phyloP scores from a whole-genome alignment of 2,888 invertebrate genomes.

The Nudaria mundana region DNA sequence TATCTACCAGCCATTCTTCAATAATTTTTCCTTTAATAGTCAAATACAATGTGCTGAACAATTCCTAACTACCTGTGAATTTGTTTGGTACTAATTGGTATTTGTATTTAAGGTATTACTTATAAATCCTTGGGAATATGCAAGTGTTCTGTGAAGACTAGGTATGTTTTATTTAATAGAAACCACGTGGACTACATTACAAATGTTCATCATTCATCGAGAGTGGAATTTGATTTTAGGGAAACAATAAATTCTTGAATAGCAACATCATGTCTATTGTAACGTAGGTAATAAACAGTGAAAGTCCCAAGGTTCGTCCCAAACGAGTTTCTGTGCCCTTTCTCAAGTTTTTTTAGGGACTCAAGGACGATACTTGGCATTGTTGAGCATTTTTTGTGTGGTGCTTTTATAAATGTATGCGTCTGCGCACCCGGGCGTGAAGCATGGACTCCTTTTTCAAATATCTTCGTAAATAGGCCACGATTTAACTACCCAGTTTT shows the following conservation, averaged over 20 bases:
- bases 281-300: conserved; percentile 75
- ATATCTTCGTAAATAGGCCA: conserved; percentile 51
- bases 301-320: conserved; percentile 74
- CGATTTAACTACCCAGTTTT: conserved; percentile 32
- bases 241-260: not conserved
- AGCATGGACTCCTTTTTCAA: conserved; percentile 52
- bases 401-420: conserved; percentile 71
- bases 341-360: conserved; percentile 77
- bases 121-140: too few relatives aligned
- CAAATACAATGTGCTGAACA: too few relatives aligned
- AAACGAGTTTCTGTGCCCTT: conserved; percentile 80
- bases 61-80: too few relatives aligned
- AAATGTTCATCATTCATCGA: too few relatives aligned
- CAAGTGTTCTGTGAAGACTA: too few relatives aligned
- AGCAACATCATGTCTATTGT: conserved; percentile 23
- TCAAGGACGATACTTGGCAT: conserved; percentile 75
- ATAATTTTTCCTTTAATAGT: too few relatives aligned
- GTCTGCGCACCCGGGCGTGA: conserved; percentile 69
- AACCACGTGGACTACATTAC: too few relatives aligned
- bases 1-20: conserved; percentile 42
- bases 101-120: too few relatives aligned
- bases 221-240: too few relatives aligned
- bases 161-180: too few relatives aligned
- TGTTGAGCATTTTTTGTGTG: conserved; percentile 68
- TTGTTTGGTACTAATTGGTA: too few relatives aligned